Evolutionary conservation across 2,113 vertebrate genomes (phyloP).

Genomic region (Pipra filicauda): DNA sequence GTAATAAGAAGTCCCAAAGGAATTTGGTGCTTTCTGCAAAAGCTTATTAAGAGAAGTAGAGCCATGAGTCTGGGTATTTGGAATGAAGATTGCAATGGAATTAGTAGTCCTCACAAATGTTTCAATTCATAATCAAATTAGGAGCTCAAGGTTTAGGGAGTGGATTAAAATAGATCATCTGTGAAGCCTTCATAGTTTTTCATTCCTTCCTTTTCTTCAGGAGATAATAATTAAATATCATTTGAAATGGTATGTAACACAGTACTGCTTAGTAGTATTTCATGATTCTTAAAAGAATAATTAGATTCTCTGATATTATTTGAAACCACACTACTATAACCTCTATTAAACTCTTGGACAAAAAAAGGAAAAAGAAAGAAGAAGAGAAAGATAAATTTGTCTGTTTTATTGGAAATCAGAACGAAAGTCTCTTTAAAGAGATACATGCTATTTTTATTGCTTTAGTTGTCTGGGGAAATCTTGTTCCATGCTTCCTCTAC

Average conservation of each 20-base stretch:
- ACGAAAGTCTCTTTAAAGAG: constrained; percentile 34
- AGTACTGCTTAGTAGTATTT: constrained; percentile 35
- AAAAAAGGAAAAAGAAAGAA: background rate
- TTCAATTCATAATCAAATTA: constrained; percentile 61
- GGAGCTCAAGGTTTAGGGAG: background rate
- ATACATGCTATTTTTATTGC: constrained; percentile 28
- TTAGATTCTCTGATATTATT: constrained; percentile 51
- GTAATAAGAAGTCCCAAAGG: background rate
- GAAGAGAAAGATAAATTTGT: constrained; percentile 30
- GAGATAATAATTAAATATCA: constrained; percentile 59
- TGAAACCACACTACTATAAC: constrained; percentile 12
- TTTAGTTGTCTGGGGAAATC: constrained; percentile 16
- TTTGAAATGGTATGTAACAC: constrained; percentile 47
- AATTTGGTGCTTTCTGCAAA: background rate
- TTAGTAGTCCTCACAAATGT: constrained; percentile 10
- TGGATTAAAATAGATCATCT: constrained; percentile 21
- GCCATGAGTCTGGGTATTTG: background rate
- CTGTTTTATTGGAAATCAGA: constrained; percentile 27
- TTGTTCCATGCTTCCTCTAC: background rate
- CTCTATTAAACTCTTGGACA: background rate
- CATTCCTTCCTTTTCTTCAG: constrained; percentile 41
- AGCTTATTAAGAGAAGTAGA: background rate
- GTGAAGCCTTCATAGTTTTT: background rate
- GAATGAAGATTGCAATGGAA: background rate
- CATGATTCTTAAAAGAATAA: constrained; percentile 56